A percentile compares a stretch with the other conserved stretches of the same genome.
Evolutionary conservation across 2,113 vertebrate species (phyloP).

Genomic region (Osmerus eperlanus): DNA sequence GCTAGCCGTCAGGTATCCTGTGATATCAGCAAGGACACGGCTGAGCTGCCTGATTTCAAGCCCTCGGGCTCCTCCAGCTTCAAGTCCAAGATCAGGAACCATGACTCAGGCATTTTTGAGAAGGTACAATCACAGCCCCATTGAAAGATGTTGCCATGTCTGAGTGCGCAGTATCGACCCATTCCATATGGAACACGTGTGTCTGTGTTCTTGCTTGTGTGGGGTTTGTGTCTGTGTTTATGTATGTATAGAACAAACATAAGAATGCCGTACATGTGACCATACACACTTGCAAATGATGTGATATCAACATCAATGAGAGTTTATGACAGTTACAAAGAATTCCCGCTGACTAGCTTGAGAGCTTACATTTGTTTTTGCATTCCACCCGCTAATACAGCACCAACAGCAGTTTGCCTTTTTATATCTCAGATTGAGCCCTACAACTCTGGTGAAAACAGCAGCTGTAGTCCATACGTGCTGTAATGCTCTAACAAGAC

Average conservation of each 20-base stretch:
- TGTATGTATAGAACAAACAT: no score
- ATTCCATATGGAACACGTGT: not conserved
- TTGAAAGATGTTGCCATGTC: not conserved
- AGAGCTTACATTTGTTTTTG: not conserved
- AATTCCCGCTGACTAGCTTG: not conserved
- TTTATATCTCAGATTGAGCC: no score
- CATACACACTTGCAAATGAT: not conserved
- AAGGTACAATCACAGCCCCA: conserved; percentile 37
- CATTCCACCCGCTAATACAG: not conserved
- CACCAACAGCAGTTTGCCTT: not conserved
- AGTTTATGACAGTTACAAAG: not conserved
- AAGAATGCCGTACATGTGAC: no score
- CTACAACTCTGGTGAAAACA: not conserved
- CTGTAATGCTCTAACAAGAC: not conserved
- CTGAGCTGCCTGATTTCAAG: conserved; percentile 59
- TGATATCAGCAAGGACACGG: conserved; percentile 66
- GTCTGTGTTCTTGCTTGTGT: not conserved
- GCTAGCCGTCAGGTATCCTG: conserved; percentile 71
- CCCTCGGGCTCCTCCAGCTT: conserved; percentile 57
- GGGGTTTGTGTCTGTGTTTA: no score
- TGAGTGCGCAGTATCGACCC: not conserved
- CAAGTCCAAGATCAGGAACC: conserved; percentile 67
- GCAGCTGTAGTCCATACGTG: not conserved
- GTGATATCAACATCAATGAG: not conserved
- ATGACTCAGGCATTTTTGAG: conserved; percentile 73